These are phyloP conservation scores for Xenopus petersii DNA, from an alignment of 2,797 vertebrate genomes.

Conservation along the genomic window DNA sequence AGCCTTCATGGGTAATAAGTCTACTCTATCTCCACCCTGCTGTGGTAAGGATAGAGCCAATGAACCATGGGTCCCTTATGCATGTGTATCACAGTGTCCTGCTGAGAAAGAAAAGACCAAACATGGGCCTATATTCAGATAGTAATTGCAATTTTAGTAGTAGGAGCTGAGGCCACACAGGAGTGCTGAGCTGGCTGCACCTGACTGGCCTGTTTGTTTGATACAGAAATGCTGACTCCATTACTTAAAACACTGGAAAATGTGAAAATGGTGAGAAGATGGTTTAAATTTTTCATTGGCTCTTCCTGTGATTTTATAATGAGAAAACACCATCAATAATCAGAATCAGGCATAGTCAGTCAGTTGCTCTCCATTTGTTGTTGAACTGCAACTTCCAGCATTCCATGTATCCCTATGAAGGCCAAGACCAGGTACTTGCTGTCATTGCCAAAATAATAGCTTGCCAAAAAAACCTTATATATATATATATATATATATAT, in stretches of 20 bases:
- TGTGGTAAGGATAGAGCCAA: constrained; percentile 39
- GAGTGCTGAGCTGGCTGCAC: constrained; percentile 13
- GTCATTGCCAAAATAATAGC: too few relatives aligned
- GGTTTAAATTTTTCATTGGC: too few relatives aligned
- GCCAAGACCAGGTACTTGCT: too few relatives aligned
- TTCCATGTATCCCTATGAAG: too few relatives aligned
- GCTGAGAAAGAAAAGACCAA: constrained; percentile 36
- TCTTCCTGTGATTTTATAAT: too few relatives aligned
- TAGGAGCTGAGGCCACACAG: constrained; percentile 2
- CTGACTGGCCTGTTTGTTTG: constrained; percentile 21
- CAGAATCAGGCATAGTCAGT: too few relatives aligned
- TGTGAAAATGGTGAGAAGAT: not conserved
- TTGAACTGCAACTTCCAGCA: too few relatives aligned
- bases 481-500: too few relatives aligned
- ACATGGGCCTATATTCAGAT: constrained; percentile 24
- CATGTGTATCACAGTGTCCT: constrained; percentile 31
- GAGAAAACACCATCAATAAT: too few relatives aligned
- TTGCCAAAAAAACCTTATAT: too few relatives aligned
- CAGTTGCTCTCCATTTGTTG: too few relatives aligned
- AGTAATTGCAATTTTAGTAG: constrained; percentile 32
- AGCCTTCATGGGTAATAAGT: constrained; percentile 43
- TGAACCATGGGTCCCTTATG: constrained; percentile 28
- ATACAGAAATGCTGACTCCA: constrained; percentile 31
- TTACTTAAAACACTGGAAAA: constrained; percentile 22
- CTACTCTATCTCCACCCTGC: constrained; percentile 41